Base-by-base conservation (phyloP, 2,888 invertebrate genomes). In the Ophioninae sp. region DNA sequence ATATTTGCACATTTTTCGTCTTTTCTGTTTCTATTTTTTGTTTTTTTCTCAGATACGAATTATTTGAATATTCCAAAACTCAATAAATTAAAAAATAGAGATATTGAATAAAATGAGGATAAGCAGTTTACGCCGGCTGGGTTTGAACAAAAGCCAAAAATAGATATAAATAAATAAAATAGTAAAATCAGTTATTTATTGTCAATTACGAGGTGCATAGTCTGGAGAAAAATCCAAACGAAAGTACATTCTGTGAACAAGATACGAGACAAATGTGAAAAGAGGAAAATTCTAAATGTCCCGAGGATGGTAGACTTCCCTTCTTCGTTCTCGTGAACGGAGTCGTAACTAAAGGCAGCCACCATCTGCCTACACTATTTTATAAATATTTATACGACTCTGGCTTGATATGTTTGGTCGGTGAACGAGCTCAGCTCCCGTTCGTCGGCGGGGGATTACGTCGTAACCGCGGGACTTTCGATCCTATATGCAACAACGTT, bases 331-430 rank as follows among this genome's bases (percentile, higher is more conserved):
- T 74, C 79, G 51, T 3, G 41, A 69, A 68, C 81, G 78, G 71
- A 85, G 76, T 64, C 81, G 82, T 86, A 82, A 86, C 84, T 85
- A 85, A 85, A 87, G 86, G 83, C 86, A 86, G 82, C 87, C 87
- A 88, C 86, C 90, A 90, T 90, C 90, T 90, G 90, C 87, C 89
- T 87, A 86, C 90, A 86, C 88, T 90, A 90, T 90, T 90, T 90
- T 90, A 90, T 88, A 90, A 90, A 90, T 90, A 90, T 90, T 90
- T 90, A 90, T 90, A 87, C 87, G 68, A 79, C 75, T 79, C 71
- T 64, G 71, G 84, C 75, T 81, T 88, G 88, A 86, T 87, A 89
- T 90, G 87, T 90, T 88, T 90, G 88, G 89, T 90, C 89, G 86
- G 72, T 65, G 68, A 85, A 74, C 81, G 84, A 82, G 80, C 74